These are phyloP conservation scores for Platycnemis pennipes DNA, from an alignment of 2,888 invertebrate species.

Conservation along the genomic window DNA sequence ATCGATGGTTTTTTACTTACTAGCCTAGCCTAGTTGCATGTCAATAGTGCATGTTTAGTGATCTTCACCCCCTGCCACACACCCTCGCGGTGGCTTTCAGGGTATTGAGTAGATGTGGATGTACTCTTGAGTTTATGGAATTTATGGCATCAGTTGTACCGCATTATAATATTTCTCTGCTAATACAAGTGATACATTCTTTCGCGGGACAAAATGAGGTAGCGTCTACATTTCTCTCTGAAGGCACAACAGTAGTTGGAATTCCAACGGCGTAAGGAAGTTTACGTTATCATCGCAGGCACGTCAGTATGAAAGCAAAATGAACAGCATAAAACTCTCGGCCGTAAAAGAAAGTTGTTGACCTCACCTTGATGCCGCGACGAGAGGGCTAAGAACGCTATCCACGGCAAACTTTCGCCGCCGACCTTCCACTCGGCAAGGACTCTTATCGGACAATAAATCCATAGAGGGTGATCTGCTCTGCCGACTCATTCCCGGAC, in stretches of 20 bases:
- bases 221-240: neutral
- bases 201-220: neutral
- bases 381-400: neutral
- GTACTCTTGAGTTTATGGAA: too few relatives aligned
- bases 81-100: too few relatives aligned
- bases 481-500: neutral
- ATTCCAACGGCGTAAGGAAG: neutral
- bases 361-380: neutral
- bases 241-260: neutral
- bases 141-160: neutral
- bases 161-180: neutral
- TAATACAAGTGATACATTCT: neutral
- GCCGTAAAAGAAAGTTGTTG: neutral
- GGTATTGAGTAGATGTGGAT: too few relatives aligned
- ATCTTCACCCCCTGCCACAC: too few relatives aligned
- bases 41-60: too few relatives aligned
- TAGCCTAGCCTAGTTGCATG: neutral
- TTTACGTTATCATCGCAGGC: neutral
- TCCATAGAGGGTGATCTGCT: too few relatives aligned
- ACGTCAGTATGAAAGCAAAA: neutral
- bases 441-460: neutral
- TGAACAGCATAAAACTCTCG: neutral
- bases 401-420: neutral
- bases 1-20: neutral
- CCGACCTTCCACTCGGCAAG: neutral